These are phyloP conservation scores for Erannis defoliaria DNA, from an alignment of 2,888 invertebrate genomes.

Conservation along the genomic window DNA sequence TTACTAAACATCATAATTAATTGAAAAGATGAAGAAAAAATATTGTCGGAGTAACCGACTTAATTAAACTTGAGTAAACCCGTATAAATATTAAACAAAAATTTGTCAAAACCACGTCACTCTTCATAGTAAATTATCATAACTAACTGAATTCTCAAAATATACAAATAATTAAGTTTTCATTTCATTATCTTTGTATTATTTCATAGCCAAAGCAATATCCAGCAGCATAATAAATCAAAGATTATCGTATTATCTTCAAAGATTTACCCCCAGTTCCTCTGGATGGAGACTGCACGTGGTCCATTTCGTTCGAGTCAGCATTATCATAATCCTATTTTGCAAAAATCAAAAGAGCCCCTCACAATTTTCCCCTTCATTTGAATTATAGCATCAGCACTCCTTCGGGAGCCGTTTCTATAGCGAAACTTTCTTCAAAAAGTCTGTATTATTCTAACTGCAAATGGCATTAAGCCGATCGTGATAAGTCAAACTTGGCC, in stretches of 20 bases:
- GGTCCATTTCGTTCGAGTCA: slow-evolving; percentile 57
- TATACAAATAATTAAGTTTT: slow-evolving; percentile 13
- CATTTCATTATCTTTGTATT: slow-evolving; percentile 14
- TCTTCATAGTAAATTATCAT: background rate
- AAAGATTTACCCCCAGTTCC: slow-evolving; percentile 46
- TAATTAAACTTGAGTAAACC: too few relatives aligned
- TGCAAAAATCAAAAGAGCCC: slow-evolving; percentile 65
- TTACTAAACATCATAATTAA: too few relatives aligned
- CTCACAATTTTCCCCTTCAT: slow-evolving; percentile 60
- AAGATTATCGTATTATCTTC: slow-evolving; percentile 44
- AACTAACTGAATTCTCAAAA: background rate
- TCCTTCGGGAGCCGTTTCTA: slow-evolving; percentile 60
- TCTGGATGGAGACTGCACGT: slow-evolving; percentile 49
- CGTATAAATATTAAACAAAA: too few relatives aligned
- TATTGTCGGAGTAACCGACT: too few relatives aligned
- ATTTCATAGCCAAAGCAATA: slow-evolving; percentile 19
- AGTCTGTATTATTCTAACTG: slow-evolving; percentile 8
- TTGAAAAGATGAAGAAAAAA: too few relatives aligned
- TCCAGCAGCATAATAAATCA: slow-evolving; percentile 51
- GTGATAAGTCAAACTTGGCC: slow-evolving; percentile 24
- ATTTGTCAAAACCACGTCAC: too few relatives aligned
- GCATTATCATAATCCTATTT: slow-evolving; percentile 70
- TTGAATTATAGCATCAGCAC: slow-evolving; percentile 61
- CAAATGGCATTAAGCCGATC: slow-evolving; percentile 24
- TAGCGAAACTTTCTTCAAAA: slow-evolving; percentile 25